Conservation (phyloP, 2,113 vertebrate genomes). For the Pluvialis apricaria region DNA sequence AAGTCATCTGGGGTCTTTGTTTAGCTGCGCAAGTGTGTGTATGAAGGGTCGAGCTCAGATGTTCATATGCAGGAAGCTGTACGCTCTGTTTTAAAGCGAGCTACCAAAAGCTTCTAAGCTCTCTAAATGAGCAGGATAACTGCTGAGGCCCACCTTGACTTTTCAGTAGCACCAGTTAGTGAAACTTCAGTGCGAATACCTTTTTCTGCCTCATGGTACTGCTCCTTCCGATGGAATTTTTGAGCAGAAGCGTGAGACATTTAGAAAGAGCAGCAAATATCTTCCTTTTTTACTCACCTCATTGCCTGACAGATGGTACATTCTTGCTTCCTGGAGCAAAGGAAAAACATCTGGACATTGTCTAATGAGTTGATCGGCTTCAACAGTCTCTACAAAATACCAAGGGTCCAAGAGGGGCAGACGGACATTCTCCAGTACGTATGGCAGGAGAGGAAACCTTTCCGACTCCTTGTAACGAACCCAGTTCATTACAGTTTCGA, state of each 20-base stretch:
- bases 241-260: neutral
- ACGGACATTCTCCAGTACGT: conserved; percentile 81
- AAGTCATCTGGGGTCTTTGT: neutral
- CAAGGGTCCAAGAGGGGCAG: conserved; percentile 90
- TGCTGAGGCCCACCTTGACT: neutral
- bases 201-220: neutral
- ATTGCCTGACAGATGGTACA: conserved; percentile 90
- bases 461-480: conserved; percentile 77
- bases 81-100: neutral
- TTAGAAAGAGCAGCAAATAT: neutral
- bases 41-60: neutral
- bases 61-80: neutral
- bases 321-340: conserved; percentile 89
- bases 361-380: conserved; percentile 86
- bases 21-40: neutral
- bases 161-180: neutral
- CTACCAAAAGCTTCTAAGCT: neutral
- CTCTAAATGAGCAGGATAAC: neutral
- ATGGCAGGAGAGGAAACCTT: conserved; percentile 75
- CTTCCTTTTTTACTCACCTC: conserved; percentile 79
- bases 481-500: conserved; percentile 89
- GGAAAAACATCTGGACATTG: conserved; percentile 86
- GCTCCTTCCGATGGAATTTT: neutral
- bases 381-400: conserved; percentile 92
- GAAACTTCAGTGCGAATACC: neutral